Conservation (phyloP, 2,888 invertebrate species). For the Campopleginae sp. region DNA sequence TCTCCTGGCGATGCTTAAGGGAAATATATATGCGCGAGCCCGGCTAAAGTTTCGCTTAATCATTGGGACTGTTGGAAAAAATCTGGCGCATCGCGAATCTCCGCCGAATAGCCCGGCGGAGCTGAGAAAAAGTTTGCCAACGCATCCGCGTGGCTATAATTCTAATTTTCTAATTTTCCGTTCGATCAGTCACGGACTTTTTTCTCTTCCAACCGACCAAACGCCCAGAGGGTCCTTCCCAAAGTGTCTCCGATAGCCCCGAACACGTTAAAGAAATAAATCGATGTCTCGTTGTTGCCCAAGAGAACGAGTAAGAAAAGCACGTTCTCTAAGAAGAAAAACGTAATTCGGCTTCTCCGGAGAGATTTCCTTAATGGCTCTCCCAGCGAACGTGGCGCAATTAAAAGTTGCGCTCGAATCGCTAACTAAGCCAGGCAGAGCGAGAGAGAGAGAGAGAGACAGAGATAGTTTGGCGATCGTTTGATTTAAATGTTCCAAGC, state of each 20-base stretch:
- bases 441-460: not conserved
- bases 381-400: slow-evolving; percentile 81
- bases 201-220: slow-evolving; percentile 11
- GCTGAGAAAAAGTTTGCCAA: slow-evolving; percentile 7
- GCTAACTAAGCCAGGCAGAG: slow-evolving; percentile 78
- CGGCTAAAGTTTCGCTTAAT: slow-evolving; percentile 58
- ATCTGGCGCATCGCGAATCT: too few relatives aligned
- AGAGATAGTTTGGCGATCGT: slow-evolving; percentile 69
- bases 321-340: slow-evolving; percentile 70
- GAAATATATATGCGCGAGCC: not conserved
- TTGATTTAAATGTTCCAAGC: slow-evolving; percentile 81
- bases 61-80: slow-evolving; percentile 13
- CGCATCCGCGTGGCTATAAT: slow-evolving; percentile 16
- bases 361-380: slow-evolving; percentile 78
- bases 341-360: slow-evolving; percentile 71
- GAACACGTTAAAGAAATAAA: slow-evolving; percentile 26
- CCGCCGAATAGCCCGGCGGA: too few relatives aligned
- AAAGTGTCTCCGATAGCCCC: not conserved
- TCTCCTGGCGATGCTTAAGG: not conserved
- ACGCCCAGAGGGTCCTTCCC: not conserved
- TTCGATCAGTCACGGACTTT: slow-evolving; percentile 54
- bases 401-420: slow-evolving; percentile 82
- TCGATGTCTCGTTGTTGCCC: slow-evolving; percentile 43
- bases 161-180: slow-evolving; percentile 64
- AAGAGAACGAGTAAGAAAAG: slow-evolving; percentile 51